These are phyloP conservation scores for Himalopsyche kuldschensis DNA, from an alignment of 2,888 invertebrate genomes.

Conservation along the genomic window DNA sequence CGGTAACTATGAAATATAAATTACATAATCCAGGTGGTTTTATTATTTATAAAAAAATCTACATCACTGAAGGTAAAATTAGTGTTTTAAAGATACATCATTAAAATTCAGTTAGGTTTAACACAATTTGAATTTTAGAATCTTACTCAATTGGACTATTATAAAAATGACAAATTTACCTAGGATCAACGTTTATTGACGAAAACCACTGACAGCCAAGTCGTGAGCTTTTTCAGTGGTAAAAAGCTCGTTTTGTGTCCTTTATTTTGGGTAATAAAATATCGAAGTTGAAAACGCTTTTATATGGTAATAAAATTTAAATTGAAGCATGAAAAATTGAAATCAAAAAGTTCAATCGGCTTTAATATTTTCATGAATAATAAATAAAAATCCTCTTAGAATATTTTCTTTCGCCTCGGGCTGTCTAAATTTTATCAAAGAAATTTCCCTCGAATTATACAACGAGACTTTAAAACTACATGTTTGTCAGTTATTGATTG, in stretches of 20 bases:
- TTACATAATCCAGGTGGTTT: too few relatives aligned
- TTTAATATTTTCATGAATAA: background rate
- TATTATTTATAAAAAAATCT: too few relatives aligned
- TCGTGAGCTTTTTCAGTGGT: background rate
- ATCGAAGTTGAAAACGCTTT: background rate
- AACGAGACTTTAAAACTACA: background rate
- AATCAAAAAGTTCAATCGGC: background rate
- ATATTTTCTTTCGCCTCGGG: background rate
- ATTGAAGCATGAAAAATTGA: background rate
- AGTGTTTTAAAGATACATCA: too few relatives aligned
- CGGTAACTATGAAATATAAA: too few relatives aligned
- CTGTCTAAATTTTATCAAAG: background rate
- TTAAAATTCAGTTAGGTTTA: too few relatives aligned
- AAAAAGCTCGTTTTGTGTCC: background rate
- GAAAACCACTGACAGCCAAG: background rate
- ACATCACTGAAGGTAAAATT: too few relatives aligned
- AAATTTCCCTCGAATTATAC: background rate
- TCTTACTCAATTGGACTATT: too few relatives aligned
- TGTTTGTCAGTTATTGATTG: background rate
- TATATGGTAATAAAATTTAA: conserved; percentile 1
- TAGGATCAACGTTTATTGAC: too few relatives aligned
- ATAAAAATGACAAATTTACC: too few relatives aligned
- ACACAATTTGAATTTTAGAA: too few relatives aligned
- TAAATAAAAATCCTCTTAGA: background rate
- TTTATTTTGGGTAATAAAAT: background rate